phyloP scores from a whole-genome alignment of 2,888 invertebrate species.

The Tryphoninae sp. region DNA sequence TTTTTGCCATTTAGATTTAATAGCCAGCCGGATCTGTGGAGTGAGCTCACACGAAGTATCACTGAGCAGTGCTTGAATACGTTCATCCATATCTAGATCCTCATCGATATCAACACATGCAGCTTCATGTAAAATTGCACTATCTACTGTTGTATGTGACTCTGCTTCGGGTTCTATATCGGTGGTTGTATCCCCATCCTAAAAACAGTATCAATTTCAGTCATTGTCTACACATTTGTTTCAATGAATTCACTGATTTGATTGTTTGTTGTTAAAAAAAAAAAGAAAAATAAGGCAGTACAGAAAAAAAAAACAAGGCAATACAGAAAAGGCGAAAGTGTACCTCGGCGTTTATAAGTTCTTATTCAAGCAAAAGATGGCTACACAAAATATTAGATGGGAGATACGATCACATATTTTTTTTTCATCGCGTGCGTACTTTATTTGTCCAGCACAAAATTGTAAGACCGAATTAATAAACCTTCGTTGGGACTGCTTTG shows the following conservation, averaged over 20 bases:
- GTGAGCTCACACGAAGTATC: constrained; percentile 79
- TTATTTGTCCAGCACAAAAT: no score
- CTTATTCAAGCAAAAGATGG: background rate
- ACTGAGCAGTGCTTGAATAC: constrained; percentile 80
- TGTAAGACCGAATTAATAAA: no score
- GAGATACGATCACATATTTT: background rate
- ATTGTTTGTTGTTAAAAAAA: background rate
- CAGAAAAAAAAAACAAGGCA: no score
- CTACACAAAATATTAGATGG: background rate
- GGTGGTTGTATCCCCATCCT: constrained; percentile 87
- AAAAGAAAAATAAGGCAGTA: background rate
- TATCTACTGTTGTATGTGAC: constrained; percentile 90
- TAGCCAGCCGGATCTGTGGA: constrained; percentile 89
- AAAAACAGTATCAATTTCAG: constrained; percentile 61
- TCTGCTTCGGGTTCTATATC: constrained; percentile 91
- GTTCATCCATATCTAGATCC: constrained; percentile 85
- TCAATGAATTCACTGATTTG: background rate
- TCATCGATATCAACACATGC: constrained; percentile 85
- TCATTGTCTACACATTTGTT: background rate
- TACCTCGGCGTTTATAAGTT: background rate
- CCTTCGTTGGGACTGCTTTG: no score
- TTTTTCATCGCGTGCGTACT: background rate
- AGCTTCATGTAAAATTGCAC: constrained; percentile 81
- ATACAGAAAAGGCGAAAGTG: background rate
- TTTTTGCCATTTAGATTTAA: constrained; percentile 91